Conservation (phyloP, 2,113 vertebrate genomes). For the Lepisosteus osseus region DNA sequence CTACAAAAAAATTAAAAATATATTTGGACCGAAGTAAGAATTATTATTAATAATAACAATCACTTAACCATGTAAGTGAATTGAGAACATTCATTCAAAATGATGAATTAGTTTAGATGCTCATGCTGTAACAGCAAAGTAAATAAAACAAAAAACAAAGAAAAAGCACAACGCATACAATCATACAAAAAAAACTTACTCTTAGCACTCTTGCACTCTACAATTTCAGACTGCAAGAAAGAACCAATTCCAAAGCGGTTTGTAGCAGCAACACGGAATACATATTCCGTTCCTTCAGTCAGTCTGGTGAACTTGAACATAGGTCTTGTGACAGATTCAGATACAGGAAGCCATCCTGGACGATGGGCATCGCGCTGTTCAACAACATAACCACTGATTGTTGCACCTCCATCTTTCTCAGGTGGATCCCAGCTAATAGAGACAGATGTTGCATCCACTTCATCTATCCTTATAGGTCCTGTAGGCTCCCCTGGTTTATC, state of each 20-base stretch:
- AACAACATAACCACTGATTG: constrained; percentile 85
- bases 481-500: constrained; percentile 89
- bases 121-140: too few species aligned
- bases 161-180: not conserved
- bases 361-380: constrained; percentile 95
- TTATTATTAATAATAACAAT: not conserved
- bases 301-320: constrained; percentile 86
- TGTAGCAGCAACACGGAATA: constrained; percentile 90
- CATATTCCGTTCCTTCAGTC: constrained; percentile 88
- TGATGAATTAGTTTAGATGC: too few species aligned
- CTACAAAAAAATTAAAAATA: not conserved
- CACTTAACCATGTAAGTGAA: too few species aligned
- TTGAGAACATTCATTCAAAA: too few species aligned
- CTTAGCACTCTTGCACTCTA: constrained; percentile 86
- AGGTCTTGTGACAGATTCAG: constrained; percentile 86
- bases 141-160: not conserved
- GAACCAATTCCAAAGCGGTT: constrained; percentile 93
- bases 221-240: constrained; percentile 88
- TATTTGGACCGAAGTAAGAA: not conserved
- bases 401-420: constrained; percentile 85
- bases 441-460: constrained; percentile 84
- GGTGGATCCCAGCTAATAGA: constrained; percentile 90
- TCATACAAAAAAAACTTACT: constrained; percentile 71
- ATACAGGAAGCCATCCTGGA: constrained; percentile 93
- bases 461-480: constrained; percentile 85